Evolutionary conservation across 2,888 invertebrate species (phyloP).

Genomic region (Tholera decimalis): DNA sequence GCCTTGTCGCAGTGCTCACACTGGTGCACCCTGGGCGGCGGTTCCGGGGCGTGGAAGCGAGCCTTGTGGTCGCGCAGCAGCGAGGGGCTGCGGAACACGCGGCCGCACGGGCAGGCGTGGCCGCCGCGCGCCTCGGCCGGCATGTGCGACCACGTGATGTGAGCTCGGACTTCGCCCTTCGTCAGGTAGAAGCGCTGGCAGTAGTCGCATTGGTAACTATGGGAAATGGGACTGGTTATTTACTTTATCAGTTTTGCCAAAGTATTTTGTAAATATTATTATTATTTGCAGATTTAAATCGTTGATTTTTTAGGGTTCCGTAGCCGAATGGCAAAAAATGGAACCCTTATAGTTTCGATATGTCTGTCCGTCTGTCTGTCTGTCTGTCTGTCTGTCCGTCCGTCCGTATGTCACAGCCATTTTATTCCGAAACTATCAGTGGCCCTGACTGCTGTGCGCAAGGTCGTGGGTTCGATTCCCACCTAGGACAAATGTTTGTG

Average conservation of each 20-base stretch:
- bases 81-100: conserved; percentile 74
- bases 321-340: no score
- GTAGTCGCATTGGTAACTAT: conserved; percentile 76
- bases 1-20: conserved; percentile 72
- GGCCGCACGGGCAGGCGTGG: conserved; percentile 74
- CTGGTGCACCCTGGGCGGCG: conserved; percentile 62
- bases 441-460: no score
- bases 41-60: conserved; percentile 56
- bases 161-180: conserved; percentile 77
- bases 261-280: neutral
- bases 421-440: no score
- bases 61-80: conserved; percentile 67
- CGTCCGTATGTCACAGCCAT: no score
- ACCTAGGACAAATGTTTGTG: no score
- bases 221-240: neutral
- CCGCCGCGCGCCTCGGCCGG: conserved; percentile 59
- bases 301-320: no score
- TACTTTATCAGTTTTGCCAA: neutral
- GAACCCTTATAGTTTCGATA: no score
- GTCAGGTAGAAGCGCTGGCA: conserved; percentile 75
- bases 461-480: no score
- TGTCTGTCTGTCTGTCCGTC: no score
- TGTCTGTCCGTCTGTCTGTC: no score
- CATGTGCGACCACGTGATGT: conserved; percentile 77
- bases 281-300: no score